Percentiles rank a stretch among this genome's conserved stretches.
Evolutionary conservation across 92 coral and sea anemone species (phyloP).

Genomic region (Plumapathes pennacea): DNA sequence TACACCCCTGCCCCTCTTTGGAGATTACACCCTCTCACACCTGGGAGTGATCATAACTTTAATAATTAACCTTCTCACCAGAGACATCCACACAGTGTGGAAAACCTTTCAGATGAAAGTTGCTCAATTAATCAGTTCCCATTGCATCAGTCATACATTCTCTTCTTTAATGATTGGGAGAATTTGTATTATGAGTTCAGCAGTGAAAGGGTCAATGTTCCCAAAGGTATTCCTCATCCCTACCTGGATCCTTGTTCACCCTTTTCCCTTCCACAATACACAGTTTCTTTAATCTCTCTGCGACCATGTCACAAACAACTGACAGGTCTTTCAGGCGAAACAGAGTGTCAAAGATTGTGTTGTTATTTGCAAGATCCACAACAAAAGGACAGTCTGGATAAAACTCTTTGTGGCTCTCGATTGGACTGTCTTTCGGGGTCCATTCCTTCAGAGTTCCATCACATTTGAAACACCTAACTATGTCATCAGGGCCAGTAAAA

Average conservation of each 20-base stretch:
- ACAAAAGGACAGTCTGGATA: conserved; percentile 91
- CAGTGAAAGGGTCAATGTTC: no score
- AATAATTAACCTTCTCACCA: no score
- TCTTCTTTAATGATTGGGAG: no score
- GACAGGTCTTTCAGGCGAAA: conserved; percentile 79
- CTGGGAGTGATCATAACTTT: no score
- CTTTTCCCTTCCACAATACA: conserved; percentile 64
- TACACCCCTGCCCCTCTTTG: no score
- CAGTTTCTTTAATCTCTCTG: conserved; percentile 71
- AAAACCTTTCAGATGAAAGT: no score
- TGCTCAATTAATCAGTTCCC: no score
- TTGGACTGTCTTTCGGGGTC: conserved; percentile 87
- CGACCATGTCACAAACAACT: conserved; percentile 78
- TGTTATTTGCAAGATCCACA: conserved; percentile 46
- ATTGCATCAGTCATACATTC: no score
- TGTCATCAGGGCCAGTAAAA: conserved; percentile 94
- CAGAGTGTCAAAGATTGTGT: conserved; percentile 54
- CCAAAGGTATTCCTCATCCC: no score
- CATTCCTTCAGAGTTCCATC: conserved; percentile 95
- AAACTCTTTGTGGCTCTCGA: conserved; percentile 80
- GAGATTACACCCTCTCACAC: no score
- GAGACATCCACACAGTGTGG: no score
- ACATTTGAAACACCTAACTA: conserved; percentile 94
- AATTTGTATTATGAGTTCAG: no score
- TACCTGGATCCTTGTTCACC: conserved; percentile 67